Evolutionary conservation across 2,797 vertebrate species (phyloP), one percentile per base, ranked within the genome.

Genomic region (Spondyliosoma cantharus): DNA sequence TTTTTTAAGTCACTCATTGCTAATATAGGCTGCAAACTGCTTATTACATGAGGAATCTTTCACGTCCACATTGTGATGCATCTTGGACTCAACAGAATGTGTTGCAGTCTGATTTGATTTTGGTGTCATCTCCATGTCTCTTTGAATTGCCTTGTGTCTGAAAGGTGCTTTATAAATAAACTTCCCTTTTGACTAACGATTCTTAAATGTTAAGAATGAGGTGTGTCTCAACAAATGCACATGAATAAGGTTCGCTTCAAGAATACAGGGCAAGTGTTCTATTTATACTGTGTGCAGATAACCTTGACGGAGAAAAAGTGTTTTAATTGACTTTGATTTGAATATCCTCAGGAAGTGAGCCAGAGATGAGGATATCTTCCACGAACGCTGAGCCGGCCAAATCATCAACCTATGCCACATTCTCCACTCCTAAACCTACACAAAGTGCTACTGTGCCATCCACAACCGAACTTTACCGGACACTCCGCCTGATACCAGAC

Each of bases 381-480:
- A 86, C 81, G 2, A 91, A 93, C 48, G 32, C 82, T 62, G 78
- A 78, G 8, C 67, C 76, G 58, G 78, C 78, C 52, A 91, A 89
- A 68, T 87, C 93, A 0, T 86, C 81, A 45, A 89, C 86, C 25
- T 90, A 86, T 25, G 37, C 88, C 0, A 73, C 83, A 0, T 94
- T 94, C 62, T 92, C 90, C 65, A 95, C 94, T 74, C 94, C 94
- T 0, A 94, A 92, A 87, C 42, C 84, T 60, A 58, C 88, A 14
- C 75, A 81, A 29, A 79, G 61, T 59, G 74, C 73, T 25, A 9
- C 66, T 57, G 84, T 90, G 80, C 95, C 94, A 76, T 94, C 94
- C 27, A 95, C 95, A 3, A 53, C 89, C 0, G 94, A 96, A n/a
- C 94, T 95, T 29, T 95, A 95, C 83, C 93, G 91, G 54, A 90